Base-by-base conservation (phyloP, 2,113 vertebrate species). In the Grammomys dolichurus region DNA sequence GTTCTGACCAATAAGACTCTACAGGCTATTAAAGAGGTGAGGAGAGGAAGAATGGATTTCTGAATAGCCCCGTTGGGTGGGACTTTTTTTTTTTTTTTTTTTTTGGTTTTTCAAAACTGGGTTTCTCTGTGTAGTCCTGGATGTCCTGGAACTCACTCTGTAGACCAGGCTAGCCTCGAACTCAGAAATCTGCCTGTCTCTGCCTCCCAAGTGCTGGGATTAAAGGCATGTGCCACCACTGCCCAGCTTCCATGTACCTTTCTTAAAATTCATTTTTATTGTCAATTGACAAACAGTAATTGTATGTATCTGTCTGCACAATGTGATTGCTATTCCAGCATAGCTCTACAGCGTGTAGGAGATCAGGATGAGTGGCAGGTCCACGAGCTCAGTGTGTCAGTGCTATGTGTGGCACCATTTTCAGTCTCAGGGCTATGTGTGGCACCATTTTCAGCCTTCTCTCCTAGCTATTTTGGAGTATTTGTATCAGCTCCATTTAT, bases 41-140 rank as follows among this genome's bases (percentile, higher is more conserved):
- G 14, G 14, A 16, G 7, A 6, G 8, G 4, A 54, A 11, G 9
- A 20, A 28, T 81, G 54, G 3, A 67, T 43, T 77, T 95, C 82
- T 63, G 31, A 0, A 0, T 67, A 63, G 4, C 43, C 12, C 5
- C 40, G 40, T 33, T 2, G 28, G 67, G 11, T 13, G 5, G 31
- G 5, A 3, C 16, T 67, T 67, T 28, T 72, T 33, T 67, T 48
- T 7, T 72, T 51, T 51, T 51, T 51, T 4, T 48, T 48, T 48
- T 4, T 4, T 48, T 48, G 46, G 46, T 48, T 67, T 67, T 28
- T 72, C 70, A 20, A 72, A 17, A 40, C 4, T 40, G 17, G 36
- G 7, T 72, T 40, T 19, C 36, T 33, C 67, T 69, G 31, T 69
- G 13, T 33, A 69, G 3, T 31, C 67, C 13, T 16, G 14, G 31